Evolutionary conservation across 2,888 invertebrate species (phyloP), one percentile per base, ranked within the genome.

Genomic region (Lasioglossum malachurum): DNA sequence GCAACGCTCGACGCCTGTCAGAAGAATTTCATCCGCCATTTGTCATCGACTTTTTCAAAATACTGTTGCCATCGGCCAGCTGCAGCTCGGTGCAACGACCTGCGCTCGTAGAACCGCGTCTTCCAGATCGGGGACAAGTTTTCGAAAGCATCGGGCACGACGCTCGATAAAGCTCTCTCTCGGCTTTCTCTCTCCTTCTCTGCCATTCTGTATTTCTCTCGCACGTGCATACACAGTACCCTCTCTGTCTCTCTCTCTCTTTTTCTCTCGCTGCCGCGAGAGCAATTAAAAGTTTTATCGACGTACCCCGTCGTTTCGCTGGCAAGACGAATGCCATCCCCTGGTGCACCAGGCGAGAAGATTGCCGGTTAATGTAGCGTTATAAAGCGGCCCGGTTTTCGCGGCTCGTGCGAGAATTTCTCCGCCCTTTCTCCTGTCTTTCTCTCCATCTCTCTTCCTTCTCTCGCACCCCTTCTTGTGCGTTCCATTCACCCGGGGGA

Each of bases 281-380:
- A 92, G 92, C 93, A 94, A 94, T 94, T 94, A 94, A 94, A 94
- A 94, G 89, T 94, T 94, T 94, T 92, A 93, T 94, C 93, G 93
- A 92, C 91, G 90, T 88, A 75, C 78, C 78, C 82, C 83, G 75
- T 78, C 84, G 41, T 78, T 86, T 88, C 77, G 60, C 77, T 60
- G 74, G 80, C 49, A 84, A 83, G 85, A 80, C 84, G 83, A 80
- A 80, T 82, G 79, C 69, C 81, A 80, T 81, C 84, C 77, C 49
- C 69, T 16, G 77, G 81, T 72, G 91, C 85, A 86, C 76, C 81
- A 87, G 84, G 82, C 89, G 90, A 89, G 90, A 92, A 92, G 91
- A 93, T 93, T 92, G 92, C 91, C 92, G 92, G 90, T 93, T 93
- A 93, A 94, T 93, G 93, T 91, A 92, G 90, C 91, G 91, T 93